These are phyloP conservation scores for Melieria picta DNA, from an alignment of 2,888 invertebrate genomes.

Conservation along the genomic window DNA sequence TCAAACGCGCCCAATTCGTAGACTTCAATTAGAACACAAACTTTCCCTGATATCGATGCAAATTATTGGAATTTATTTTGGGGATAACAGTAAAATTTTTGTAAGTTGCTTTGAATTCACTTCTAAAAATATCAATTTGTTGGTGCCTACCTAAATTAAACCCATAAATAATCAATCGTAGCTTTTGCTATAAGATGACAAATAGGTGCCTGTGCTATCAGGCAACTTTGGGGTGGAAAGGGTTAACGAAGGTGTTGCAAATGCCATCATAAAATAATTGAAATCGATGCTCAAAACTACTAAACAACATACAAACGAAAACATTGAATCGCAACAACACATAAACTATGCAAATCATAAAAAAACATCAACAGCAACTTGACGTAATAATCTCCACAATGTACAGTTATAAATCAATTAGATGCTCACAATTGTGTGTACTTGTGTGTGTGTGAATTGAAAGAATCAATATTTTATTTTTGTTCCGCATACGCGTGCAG, in stretches of 20 bases:
- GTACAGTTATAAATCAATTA: constrained; percentile 31
- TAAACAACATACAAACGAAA: constrained; percentile 1
- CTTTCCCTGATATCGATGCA: no score
- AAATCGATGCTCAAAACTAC: neutral
- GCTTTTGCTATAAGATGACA: no score
- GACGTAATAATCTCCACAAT: constrained; percentile 11
- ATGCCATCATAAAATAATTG: neutral
- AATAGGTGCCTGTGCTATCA: no score
- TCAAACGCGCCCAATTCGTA: no score
- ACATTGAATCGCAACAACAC: constrained; percentile 32
- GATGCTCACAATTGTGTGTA: neutral
- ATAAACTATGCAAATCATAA: constrained; percentile 40
- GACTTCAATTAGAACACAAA: no score
- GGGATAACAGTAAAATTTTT: no score
- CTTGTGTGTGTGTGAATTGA: neutral
- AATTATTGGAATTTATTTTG: no score
- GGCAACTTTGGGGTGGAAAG: no score
- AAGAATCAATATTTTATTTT: neutral
- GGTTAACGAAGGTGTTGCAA: neutral
- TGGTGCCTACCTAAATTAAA: no score
- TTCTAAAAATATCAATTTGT: no score
- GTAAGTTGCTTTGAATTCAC: no score
- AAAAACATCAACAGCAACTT: constrained; percentile 16
- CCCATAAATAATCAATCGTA: no score
- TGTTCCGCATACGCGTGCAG: constrained; percentile 17